Conservation (phyloP, 2,113 vertebrate genomes). For the Dermatemys mawii region DNA sequence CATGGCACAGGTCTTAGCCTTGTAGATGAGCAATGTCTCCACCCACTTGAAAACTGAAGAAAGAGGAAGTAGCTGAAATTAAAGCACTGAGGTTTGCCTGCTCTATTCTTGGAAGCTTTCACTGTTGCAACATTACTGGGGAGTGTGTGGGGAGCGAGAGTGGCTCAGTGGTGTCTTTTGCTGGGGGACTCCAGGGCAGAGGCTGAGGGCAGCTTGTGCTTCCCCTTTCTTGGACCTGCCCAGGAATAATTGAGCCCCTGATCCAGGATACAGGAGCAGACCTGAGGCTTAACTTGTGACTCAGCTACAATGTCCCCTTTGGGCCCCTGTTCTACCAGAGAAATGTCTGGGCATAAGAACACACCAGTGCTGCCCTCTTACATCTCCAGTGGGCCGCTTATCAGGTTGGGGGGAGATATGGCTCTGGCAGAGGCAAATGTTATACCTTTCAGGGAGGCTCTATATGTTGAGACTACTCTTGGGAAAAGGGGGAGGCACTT, state of each 20-base stretch:
- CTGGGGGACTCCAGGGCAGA: not conserved
- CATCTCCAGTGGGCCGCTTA: not conserved
- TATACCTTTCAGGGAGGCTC: not conserved
- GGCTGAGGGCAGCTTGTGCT: not conserved
- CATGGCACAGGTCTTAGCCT: not conserved
- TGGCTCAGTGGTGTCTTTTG: not conserved
- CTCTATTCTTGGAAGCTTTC: not conserved
- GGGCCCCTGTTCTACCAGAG: not conserved
- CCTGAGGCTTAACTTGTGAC: not conserved
- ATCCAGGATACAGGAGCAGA: not conserved
- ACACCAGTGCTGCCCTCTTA: not conserved
- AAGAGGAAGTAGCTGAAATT: not conserved
- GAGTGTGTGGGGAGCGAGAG: not conserved
- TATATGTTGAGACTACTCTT: not conserved
- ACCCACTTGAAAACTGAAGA: not conserved
- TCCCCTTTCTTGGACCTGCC: not conserved
- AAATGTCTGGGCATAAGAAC: not conserved
- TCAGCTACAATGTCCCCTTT: not conserved
- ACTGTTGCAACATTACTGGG: not conserved
- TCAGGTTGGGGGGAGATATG: not conserved
- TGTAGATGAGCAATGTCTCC: not conserved
- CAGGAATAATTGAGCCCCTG: not conserved
- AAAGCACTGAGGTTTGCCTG: not conserved
- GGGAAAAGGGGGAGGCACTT: not conserved
- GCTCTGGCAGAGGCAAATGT: not conserved